phyloP scores from a whole-genome alignment of 1,140 invertebrate species.

The Aplysia californica region DNA sequence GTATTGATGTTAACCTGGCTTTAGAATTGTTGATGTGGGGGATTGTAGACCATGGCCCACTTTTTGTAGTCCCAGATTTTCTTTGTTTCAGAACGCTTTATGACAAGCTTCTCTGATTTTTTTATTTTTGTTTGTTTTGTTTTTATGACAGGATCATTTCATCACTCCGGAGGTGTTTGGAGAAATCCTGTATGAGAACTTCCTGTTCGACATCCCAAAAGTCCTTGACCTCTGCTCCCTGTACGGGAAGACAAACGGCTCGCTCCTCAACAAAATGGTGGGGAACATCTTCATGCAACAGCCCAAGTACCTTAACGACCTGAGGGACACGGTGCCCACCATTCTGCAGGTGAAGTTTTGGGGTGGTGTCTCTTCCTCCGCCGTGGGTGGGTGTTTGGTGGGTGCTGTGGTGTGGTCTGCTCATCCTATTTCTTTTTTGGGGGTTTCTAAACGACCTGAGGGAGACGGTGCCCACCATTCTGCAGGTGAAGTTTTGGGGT shows the following conservation, averaged over 20 bases:
- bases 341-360: slow-evolving; percentile 58
- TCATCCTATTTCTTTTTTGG: no score
- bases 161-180: slow-evolving; percentile 76
- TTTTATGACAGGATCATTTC: slow-evolving; percentile 74
- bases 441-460: slow-evolving; percentile 76
- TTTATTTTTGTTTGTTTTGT: no score
- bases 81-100: no score
- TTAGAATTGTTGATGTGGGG: no score
- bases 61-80: no score
- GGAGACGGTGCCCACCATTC: slow-evolving; percentile 68
- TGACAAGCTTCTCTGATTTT: no score
- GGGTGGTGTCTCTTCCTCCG: slow-evolving; percentile 5
- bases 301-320: slow-evolving; percentile 78
- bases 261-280: slow-evolving; percentile 75
- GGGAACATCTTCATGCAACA: slow-evolving; percentile 77
- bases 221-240: slow-evolving; percentile 82
- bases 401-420: not conserved
- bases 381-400: not conserved
- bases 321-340: slow-evolving; percentile 71
- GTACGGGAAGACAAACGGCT: slow-evolving; percentile 76
- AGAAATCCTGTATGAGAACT: slow-evolving; percentile 82
- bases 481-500: slow-evolving; percentile 57
- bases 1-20: no score
- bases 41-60: no score
- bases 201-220: slow-evolving; percentile 84